Conservation (phyloP, 2,888 invertebrate genomes). For the Ptilodon capucinus region DNA sequence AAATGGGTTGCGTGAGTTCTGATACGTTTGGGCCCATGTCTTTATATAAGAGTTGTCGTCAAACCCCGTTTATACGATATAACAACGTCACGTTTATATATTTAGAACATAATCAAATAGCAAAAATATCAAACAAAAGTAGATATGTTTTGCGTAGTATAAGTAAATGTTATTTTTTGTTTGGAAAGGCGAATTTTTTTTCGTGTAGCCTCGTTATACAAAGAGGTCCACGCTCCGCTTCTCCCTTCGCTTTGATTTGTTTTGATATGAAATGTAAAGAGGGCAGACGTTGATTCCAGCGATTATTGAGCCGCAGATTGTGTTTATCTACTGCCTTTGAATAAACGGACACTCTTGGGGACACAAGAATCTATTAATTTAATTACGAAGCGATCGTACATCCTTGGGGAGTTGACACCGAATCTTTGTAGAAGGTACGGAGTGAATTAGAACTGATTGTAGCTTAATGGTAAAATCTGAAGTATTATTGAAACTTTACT, state of each 20-base stretch:
- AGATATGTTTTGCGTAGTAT: not conserved
- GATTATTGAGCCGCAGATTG: constrained; percentile 9
- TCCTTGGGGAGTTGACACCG: not conserved
- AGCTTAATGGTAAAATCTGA: too few species aligned
- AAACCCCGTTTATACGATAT: too few species aligned
- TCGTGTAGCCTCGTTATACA: constrained; percentile 32
- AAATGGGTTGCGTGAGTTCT: too few species aligned
- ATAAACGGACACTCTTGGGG: not conserved
- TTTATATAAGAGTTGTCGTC: too few species aligned
- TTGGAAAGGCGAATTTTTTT: constrained; percentile 14
- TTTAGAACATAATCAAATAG: not conserved
- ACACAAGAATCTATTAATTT: not conserved
- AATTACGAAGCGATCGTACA: not conserved
- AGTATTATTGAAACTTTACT: too few species aligned
- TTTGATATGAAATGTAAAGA: constrained; percentile 40
- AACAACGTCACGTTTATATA: too few species aligned
- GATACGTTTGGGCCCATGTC: too few species aligned
- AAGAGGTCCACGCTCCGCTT: constrained; percentile 32
- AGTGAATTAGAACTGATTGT: too few species aligned
- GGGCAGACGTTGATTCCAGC: constrained; percentile 33
- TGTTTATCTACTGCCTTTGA: constrained; percentile 5
- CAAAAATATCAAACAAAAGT: not conserved
- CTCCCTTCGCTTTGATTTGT: constrained; percentile 37
- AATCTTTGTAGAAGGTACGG: too few species aligned
- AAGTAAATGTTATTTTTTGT: not conserved